These are phyloP conservation scores for Elanus axillaris DNA, from an alignment of 2,113 vertebrate genomes.

Conservation along the genomic window DNA sequence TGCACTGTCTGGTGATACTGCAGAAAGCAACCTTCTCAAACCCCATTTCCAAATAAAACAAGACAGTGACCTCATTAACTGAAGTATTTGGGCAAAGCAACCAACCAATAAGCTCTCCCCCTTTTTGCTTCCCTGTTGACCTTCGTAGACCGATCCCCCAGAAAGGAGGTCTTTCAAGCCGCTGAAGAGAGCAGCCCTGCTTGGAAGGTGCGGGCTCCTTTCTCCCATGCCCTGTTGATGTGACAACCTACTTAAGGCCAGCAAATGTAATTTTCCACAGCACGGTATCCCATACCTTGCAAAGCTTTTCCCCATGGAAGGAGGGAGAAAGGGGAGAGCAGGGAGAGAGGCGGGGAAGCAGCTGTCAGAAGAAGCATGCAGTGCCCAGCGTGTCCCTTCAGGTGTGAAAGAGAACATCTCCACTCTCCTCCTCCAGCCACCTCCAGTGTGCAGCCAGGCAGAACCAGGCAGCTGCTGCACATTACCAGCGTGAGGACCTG, in stretches of 20 bases:
- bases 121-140: not conserved
- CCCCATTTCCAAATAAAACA: not conserved
- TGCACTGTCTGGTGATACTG: not conserved
- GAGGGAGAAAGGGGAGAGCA: not conserved
- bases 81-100: not conserved
- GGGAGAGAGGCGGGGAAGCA: not conserved
- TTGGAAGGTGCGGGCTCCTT: not conserved
- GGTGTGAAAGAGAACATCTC: not conserved
- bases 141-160: not conserved
- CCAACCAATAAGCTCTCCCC: not conserved
- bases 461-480: not conserved
- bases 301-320: not conserved
- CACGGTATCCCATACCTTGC: not conserved
- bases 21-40: not conserved
- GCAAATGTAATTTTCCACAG: not conserved
- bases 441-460: not conserved
- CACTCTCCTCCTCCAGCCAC: not conserved
- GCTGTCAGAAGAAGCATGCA: rapidly evolving
- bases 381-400: not conserved
- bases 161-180: not conserved
- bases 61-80: not conserved
- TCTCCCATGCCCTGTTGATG: not conserved
- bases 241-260: not conserved
- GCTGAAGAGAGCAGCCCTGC: not conserved
- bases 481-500: rapidly evolving